Percentiles rank a stretch among this genome's conserved stretches.
phyloP scores from a whole-genome alignment of 2,113 vertebrate genomes.

The Grammomys dolichurus region DNA sequence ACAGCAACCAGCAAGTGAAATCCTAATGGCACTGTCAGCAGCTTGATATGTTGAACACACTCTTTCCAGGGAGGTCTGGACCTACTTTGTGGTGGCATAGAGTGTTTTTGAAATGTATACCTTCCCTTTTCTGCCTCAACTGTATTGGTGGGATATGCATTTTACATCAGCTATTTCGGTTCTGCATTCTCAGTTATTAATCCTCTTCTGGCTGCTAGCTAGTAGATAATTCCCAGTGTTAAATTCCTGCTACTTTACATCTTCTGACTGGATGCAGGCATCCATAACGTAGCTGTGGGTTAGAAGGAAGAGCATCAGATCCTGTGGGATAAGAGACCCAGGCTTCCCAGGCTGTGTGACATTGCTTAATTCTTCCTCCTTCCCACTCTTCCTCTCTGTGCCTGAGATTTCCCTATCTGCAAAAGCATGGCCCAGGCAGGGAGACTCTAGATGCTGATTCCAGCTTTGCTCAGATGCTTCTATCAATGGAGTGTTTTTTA shows the following conservation, averaged over 20 bases:
- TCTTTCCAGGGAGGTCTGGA: neutral
- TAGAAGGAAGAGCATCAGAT: neutral
- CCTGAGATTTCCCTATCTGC: neutral
- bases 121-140: neutral
- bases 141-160: neutral
- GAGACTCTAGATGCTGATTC: neutral
- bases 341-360: neutral
- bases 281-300: neutral
- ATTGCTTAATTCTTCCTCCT: neutral
- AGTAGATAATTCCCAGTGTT: neutral
- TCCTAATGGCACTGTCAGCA: too few species aligned
- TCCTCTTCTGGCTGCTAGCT: neutral
- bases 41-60: too few species aligned
- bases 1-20: neutral
- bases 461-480: neutral
- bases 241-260: neutral
- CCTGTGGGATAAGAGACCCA: neutral
- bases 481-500: neutral
- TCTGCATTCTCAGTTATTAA: neutral
- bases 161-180: neutral
- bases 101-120: neutral
- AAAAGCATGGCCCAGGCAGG: neutral
- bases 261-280: neutral
- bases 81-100: neutral
- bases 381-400: neutral